Evolutionary conservation across 2,113 vertebrate genomes (phyloP), one percentile per base, ranked within the genome.

Genomic region (Nematolebias whitei): DNA sequence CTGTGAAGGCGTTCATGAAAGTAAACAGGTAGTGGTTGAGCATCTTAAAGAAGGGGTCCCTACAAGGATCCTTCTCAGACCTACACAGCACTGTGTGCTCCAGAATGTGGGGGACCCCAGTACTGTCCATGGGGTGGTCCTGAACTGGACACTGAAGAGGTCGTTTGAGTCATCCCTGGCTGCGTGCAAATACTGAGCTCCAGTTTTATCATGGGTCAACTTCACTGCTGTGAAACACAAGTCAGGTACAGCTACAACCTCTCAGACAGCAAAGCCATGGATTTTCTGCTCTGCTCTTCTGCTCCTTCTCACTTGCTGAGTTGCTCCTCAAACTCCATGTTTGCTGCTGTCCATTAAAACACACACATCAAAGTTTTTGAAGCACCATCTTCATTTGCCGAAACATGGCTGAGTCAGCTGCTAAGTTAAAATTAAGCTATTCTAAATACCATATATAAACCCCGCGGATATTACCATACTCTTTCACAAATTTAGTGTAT

Each of bases 41-140:
- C 98, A 99, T 99, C 87, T 98, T 99, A 86, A 99, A 99, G 91
- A 99, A 99, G 0, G 98, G 97, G 78, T 99, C 96, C 83, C 98
- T 88, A 84, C 96, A 97, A 0, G 96, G 97, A 50, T 94, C 99
- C 45, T 91, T 95, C 20, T 91, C 86, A 16, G 98, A 99, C 0
- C 98, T 96, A 47, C 97, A 98, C 0, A 99, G 89, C 20, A 96
- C 95, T 0, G 96, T 98, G 71, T 99, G 97, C 73, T 99, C 98
- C 7, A 99, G 93, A 41, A 99, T 91, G 60, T 99, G 96, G 0
- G 96, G 95, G 7, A 96, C 95, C 0, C 97, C 98, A 0, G 95
- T 96, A 80, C 90, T 99, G 85, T 99, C 96, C 93, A 90, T 83
- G 98, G 96, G 0, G 98, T 98, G 3, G 98, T 99, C 43, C 96